These are phyloP conservation scores for Acleris sparsana DNA, from an alignment of 2,888 invertebrate genomes.

Conservation along the genomic window DNA sequence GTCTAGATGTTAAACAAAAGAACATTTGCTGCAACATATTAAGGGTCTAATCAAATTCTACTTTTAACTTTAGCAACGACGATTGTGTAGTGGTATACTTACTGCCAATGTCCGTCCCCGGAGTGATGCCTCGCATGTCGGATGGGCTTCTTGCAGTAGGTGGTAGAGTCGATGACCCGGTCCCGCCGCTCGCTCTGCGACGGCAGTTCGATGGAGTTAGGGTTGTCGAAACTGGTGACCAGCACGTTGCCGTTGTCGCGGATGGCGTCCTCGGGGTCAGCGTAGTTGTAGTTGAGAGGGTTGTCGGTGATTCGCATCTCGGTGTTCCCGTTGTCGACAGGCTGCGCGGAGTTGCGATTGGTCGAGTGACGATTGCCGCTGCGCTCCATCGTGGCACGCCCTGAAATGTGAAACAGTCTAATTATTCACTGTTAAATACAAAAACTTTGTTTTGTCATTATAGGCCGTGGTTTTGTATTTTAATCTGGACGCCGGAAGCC, in stretches of 20 bases:
- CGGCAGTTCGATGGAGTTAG: constrained; percentile 88
- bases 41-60: constrained; percentile 15
- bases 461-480: no score
- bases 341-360: constrained; percentile 68
- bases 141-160: constrained; percentile 87
- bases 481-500: no score
- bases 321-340: constrained; percentile 62
- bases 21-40: constrained; percentile 16
- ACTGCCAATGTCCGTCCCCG: constrained; percentile 79
- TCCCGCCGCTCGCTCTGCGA: constrained; percentile 72
- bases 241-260: constrained; percentile 77
- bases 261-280: constrained; percentile 86
- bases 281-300: constrained; percentile 88
- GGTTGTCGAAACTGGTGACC: constrained; percentile 89
- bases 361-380: constrained; percentile 76
- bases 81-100: constrained; percentile 60
- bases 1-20: constrained; percentile 11
- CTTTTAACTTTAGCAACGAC: not conserved
- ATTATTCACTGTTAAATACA: no score
- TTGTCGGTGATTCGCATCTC: constrained; percentile 91
- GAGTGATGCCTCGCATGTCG: constrained; percentile 67
- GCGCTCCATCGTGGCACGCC: constrained; percentile 85
- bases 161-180: constrained; percentile 85
- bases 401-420: constrained; percentile 49
- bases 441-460: no score